phyloP scores from a whole-genome alignment of 2,113 vertebrate genomes.

The Brevimyrus niger region DNA sequence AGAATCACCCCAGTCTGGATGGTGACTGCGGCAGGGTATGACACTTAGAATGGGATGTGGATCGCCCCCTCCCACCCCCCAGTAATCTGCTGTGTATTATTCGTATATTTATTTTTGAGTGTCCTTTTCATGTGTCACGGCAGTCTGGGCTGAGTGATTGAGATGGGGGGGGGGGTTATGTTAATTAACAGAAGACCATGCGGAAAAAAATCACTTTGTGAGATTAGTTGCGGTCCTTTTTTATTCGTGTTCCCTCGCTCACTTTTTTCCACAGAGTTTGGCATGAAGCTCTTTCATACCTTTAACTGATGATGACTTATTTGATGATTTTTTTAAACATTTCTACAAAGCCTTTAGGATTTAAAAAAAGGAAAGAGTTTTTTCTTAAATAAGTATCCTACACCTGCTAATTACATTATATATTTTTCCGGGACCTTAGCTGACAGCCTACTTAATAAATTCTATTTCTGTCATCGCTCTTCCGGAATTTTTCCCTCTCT shows the following conservation, averaged over 20 bases:
- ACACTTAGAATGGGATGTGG: not conserved
- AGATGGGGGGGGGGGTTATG: slow-evolving; percentile 34
- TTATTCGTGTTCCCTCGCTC: not conserved
- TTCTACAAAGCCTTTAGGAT: not conserved
- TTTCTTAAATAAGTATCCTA: not conserved
- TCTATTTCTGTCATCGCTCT: not conserved
- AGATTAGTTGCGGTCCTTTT: not conserved
- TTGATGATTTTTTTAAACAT: slow-evolving; percentile 12
- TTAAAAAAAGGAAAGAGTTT: slow-evolving; percentile 20
- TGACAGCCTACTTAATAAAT: not conserved
- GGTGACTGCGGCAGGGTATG: not conserved
- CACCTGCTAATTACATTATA: not conserved
- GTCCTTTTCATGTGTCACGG: slow-evolving; percentile 49
- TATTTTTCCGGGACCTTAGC: not conserved
- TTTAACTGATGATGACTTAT: slow-evolving; percentile 33
- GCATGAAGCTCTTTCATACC: slow-evolving; percentile 23
- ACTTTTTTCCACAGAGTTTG: not conserved
- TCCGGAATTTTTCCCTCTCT: not conserved
- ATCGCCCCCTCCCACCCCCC: not conserved
- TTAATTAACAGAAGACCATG: slow-evolving; percentile 52
- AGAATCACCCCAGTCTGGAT: not conserved
- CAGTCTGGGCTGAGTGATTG: slow-evolving; percentile 14
- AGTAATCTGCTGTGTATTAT: not conserved
- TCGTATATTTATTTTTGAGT: not conserved
- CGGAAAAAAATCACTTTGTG: slow-evolving; percentile 31